Base-by-base conservation (phyloP, 2,888 invertebrate genomes). In the Phyllotreta cruciferae region DNA sequence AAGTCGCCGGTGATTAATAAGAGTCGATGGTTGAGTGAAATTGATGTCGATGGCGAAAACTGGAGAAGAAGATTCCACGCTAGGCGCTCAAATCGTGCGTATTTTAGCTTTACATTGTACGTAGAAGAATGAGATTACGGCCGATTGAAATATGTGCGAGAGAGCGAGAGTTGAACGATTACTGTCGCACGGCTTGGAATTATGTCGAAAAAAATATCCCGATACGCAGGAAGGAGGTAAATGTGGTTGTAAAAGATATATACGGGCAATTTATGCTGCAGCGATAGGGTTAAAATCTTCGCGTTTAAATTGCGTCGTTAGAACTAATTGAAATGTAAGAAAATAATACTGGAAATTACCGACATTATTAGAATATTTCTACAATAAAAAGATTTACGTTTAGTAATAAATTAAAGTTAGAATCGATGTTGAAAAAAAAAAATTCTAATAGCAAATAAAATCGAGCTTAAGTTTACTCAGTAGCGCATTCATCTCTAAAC, bases 91-190 rank as follows among this genome's bases (percentile, higher is more conserved):
- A 52, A 52, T 52, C 52, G 52, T 52, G 52, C 13, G 52, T 52
- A 52, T 34, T 24, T 47, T 34, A 9, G 34, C 34, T 47, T 47
- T 14, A n/a, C 47, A 47, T 24, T 47, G 47, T 14, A 47, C 47
- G 34, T n/a, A 3, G 13, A 52, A 38, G 52, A 52, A 52, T 37
- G 38, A 52, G 52, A 52, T 52, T 52, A 52, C 37, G 37, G 13
- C 11, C 6, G 52, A 37, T 54, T 54, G 54, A 54, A 54, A 54
- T 54, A 54, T 54, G 54, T 54, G 54, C 36, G 54, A 54, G 42
- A 54, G 54, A 54, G 54, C 35, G 42, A 54, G 54, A 54, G 54
- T 42, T 41, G 54, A 54, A 42, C 39, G 54, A 54, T 54, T 54
- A 54, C 41, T 42, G 41, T 35, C 54, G 42, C 14, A 6, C 54